phyloP scores from a whole-genome alignment of 2,888 invertebrate genomes.

The Mayetiola destructor region DNA sequence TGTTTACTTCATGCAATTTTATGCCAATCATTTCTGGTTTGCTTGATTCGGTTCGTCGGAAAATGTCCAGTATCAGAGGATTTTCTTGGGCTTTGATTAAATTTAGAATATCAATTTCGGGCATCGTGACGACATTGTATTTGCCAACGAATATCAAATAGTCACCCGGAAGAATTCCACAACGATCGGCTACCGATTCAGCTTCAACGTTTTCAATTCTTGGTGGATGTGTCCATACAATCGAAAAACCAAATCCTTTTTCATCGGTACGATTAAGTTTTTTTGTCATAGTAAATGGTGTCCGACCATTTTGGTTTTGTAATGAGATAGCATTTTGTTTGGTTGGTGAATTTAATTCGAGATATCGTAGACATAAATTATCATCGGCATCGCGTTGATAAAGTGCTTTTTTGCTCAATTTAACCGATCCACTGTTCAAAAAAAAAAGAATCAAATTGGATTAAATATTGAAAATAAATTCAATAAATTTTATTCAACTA shows the following conservation, averaged over 20 bases:
- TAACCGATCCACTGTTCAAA: too few relatives aligned
- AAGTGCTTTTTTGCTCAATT: slow-evolving; percentile 42
- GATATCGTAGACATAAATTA: slow-evolving; percentile 55
- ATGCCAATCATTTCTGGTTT: slow-evolving; percentile 14
- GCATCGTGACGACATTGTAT: slow-evolving; percentile 71
- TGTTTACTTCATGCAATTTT: not conserved
- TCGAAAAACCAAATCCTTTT: slow-evolving; percentile 67
- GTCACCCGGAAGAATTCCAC: slow-evolving; percentile 69
- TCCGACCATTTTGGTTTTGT: slow-evolving; percentile 48
- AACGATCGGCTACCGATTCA: slow-evolving; percentile 67
- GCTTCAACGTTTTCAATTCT: slow-evolving; percentile 71
- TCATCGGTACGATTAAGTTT: slow-evolving; percentile 39
- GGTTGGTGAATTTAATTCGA: slow-evolving; percentile 63
- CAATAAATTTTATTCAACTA: too few relatives aligned
- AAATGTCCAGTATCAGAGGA: slow-evolving; percentile 55
- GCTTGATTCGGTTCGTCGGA: slow-evolving; percentile 36
- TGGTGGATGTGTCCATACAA: slow-evolving; percentile 80
- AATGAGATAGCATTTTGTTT: slow-evolving; percentile 41
- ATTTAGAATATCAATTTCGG: slow-evolving; percentile 53
- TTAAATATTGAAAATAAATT: too few relatives aligned
- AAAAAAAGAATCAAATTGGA: too few relatives aligned
- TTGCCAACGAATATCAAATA: slow-evolving; percentile 79
- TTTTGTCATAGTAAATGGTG: slow-evolving; percentile 71
- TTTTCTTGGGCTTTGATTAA: slow-evolving; percentile 55
- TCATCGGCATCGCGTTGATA: slow-evolving; percentile 54